Percentiles rank a stretch among this genome's conserved stretches.
phyloP scores from a whole-genome alignment of 2,888 invertebrate genomes.

The Cheilosia soror region DNA sequence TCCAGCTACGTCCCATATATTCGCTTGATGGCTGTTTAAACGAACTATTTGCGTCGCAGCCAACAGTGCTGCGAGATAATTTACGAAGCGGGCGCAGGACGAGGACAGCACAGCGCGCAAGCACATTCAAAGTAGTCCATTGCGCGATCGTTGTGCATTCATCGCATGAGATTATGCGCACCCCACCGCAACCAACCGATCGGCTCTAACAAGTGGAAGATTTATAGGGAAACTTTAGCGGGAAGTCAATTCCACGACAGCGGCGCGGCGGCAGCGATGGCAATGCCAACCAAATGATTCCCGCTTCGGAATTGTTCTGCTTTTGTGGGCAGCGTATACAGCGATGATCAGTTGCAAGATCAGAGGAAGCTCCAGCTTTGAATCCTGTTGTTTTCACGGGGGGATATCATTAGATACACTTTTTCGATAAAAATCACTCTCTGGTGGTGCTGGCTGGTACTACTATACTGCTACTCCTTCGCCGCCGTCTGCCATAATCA shows the following conservation, averaged over 20 bases:
- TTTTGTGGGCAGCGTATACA: conserved; percentile 45
- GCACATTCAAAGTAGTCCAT: conserved; percentile 67
- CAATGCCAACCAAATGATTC: conserved; percentile 65
- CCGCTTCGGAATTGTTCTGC: conserved; percentile 51
- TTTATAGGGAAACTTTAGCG: conserved; percentile 67
- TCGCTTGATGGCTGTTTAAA: conserved; percentile 59
- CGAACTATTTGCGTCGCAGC: conserved; percentile 63
- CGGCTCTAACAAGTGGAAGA: conserved; percentile 72
- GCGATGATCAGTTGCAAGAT: conserved; percentile 67
- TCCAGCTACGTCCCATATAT: conserved; percentile 58
- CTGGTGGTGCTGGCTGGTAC: conserved; percentile 42
- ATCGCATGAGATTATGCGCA: conserved; percentile 40
- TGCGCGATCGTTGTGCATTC: conserved; percentile 45
- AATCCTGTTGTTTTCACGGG: conserved; percentile 64
- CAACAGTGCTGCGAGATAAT: conserved; percentile 62
- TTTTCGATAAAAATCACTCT: conserved; percentile 69
- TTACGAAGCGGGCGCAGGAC: conserved; percentile 46
- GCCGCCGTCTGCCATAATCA: conserved; percentile 57
- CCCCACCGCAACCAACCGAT: conserved; percentile 41
- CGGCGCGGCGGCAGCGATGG: conserved; percentile 13
- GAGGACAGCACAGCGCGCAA: background rate
- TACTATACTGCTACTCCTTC: background rate
- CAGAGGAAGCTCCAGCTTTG: conserved; percentile 57
- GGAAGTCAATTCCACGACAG: conserved; percentile 60
- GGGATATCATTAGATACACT: conserved; percentile 75